These are phyloP conservation scores for Aproaerema taeniolella DNA, from an alignment of 2,888 invertebrate genomes.

Conservation along the genomic window DNA sequence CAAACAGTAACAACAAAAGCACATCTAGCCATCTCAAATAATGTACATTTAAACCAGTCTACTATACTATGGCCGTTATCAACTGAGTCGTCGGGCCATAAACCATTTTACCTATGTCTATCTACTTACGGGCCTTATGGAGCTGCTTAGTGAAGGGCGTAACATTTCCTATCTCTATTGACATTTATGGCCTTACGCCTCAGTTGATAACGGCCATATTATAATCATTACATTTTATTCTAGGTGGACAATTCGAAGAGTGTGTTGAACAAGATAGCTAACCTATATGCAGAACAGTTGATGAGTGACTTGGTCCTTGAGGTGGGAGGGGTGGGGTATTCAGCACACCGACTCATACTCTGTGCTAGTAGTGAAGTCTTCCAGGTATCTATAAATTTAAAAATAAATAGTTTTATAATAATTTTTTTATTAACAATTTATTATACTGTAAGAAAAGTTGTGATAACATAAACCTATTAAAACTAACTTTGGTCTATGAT, in stretches of 20 bases:
- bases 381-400: conserved; percentile 79
- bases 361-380: conserved; percentile 97
- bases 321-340: conserved; percentile 89
- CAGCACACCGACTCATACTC: conserved; percentile 93
- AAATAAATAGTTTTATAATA: too few relatives aligned
- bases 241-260: conserved; percentile 92
- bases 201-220: too few relatives aligned
- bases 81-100: not conserved
- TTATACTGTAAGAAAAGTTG: too few relatives aligned
- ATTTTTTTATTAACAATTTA: too few relatives aligned
- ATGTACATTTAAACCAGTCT: not conserved
- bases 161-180: too few relatives aligned
- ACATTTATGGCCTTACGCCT: too few relatives aligned
- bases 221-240: conserved; percentile 12
- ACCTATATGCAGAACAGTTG: conserved; percentile 88
- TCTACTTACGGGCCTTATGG: too few relatives aligned
- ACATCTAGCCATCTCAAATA: too few relatives aligned
- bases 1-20: too few relatives aligned
- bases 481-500: too few relatives aligned
- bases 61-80: not conserved
- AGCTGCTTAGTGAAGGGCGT: too few relatives aligned
- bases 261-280: conserved; percentile 88
- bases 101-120: not conserved
- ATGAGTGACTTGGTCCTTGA: conserved; percentile 94
- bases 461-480: too few relatives aligned